phyloP scores from a whole-genome alignment of 2,888 invertebrate species.

The Ormyrus thymus region DNA sequence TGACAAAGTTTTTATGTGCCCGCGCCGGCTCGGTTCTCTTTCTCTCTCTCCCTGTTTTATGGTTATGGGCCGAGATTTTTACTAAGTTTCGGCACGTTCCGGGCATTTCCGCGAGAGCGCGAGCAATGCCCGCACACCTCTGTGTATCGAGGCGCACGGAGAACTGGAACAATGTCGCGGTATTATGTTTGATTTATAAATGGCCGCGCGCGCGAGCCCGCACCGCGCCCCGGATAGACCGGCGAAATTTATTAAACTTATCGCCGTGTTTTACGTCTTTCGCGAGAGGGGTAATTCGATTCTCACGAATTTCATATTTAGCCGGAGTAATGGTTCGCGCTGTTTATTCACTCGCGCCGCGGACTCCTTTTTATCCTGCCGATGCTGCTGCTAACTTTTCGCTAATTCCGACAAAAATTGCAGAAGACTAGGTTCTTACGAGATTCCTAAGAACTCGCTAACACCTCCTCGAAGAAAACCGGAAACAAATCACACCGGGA shows the following conservation, averaged over 20 bases:
- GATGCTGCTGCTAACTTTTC: too few species aligned
- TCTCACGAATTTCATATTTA: too few species aligned
- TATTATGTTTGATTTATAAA: neutral
- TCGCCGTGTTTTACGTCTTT: neutral
- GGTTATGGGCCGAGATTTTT: constrained; percentile 28
- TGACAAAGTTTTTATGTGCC: constrained; percentile 1
- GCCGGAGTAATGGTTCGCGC: too few species aligned
- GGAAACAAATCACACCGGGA: neutral
- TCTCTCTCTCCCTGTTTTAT: neutral
- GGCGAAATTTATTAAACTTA: constrained; percentile 17
- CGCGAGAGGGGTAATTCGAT: neutral
- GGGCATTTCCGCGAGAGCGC: neutral
- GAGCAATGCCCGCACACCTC: neutral
- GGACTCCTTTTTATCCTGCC: too few species aligned
- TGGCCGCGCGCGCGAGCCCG: neutral
- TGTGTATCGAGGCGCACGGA: neutral
- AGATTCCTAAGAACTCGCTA: too few species aligned
- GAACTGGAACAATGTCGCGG: neutral
- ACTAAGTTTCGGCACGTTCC: constrained; percentile 38
- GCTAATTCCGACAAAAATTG: too few species aligned
- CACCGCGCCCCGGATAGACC: neutral
- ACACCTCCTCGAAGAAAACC: neutral
- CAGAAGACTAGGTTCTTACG: too few species aligned
- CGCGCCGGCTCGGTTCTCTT: neutral
- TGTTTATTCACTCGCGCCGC: too few species aligned